phyloP scores from a whole-genome alignment of 2,888 invertebrate genomes.

The Hesperia comma region DNA sequence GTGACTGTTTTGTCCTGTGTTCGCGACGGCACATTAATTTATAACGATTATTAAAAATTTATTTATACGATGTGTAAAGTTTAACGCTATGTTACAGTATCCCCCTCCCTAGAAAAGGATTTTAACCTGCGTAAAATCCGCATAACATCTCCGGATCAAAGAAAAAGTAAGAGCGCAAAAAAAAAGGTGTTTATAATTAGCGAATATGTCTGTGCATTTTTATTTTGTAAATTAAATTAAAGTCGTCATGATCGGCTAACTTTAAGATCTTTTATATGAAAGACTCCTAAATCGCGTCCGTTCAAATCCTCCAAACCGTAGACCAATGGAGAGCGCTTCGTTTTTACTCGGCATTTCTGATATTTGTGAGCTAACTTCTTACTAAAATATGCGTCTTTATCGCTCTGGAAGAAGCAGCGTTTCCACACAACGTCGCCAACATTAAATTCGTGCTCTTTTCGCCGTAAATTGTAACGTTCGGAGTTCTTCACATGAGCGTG shows the following conservation, averaged over 20 bases:
- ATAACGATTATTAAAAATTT: too few relatives aligned
- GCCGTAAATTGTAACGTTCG: slow-evolving; percentile 39
- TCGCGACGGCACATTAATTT: too few relatives aligned
- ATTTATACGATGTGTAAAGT: too few relatives aligned
- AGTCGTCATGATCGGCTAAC: too few relatives aligned
- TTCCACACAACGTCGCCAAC: slow-evolving; percentile 42
- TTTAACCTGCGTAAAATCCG: too few relatives aligned
- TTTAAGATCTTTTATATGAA: slow-evolving; percentile 1
- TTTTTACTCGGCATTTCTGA: slow-evolving; percentile 37
- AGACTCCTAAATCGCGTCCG: background rate
- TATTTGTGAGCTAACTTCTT: slow-evolving; percentile 46
- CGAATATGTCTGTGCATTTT: too few relatives aligned
- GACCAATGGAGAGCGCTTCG: slow-evolving; percentile 41
- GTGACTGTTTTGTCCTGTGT: too few relatives aligned
- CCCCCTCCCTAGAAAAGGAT: too few relatives aligned
- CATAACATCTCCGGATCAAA: too few relatives aligned
- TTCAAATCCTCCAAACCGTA: slow-evolving; percentile 40
- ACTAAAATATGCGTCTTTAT: slow-evolving; percentile 41
- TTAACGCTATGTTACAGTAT: too few relatives aligned
- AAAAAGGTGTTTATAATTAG: too few relatives aligned
- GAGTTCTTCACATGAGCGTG: slow-evolving; percentile 36
- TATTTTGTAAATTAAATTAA: background rate
- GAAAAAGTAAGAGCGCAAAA: too few relatives aligned
- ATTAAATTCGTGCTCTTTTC: slow-evolving; percentile 41
- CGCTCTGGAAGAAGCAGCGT: slow-evolving; percentile 40